Conservation (phyloP, 2,797 vertebrate species). For the Astyanax mexicanus region DNA sequence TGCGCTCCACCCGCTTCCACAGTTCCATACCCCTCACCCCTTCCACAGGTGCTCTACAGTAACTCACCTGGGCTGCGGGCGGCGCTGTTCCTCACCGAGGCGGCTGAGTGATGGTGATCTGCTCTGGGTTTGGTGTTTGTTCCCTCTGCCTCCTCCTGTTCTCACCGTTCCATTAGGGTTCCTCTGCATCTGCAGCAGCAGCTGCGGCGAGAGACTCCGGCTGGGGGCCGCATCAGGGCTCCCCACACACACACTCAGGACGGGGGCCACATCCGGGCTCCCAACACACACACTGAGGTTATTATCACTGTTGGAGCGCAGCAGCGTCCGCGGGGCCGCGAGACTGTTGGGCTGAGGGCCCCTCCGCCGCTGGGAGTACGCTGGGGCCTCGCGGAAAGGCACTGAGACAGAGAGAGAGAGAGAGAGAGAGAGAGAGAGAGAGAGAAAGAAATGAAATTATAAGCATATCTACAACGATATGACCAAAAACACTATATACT, state of each 20-base stretch:
- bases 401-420: constrained; percentile 73
- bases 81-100: constrained; percentile 87
- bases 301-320: constrained; percentile 97
- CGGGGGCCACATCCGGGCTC: constrained; percentile 62
- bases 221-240: constrained; percentile 64
- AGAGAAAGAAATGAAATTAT: too few relatives aligned
- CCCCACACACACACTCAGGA: constrained; percentile 65
- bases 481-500: too few relatives aligned
- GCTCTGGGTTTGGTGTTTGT: constrained; percentile 76
- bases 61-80: constrained; percentile 65
- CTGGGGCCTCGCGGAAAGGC: constrained; percentile 95
- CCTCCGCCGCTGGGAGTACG: constrained; percentile 88
- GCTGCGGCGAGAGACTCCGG: constrained; percentile 93
- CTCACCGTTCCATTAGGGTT: constrained; percentile 90
- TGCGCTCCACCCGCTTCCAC: too few relatives aligned
- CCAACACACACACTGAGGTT: constrained; percentile 73
- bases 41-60: not conserved
- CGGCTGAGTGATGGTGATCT: constrained; percentile 92
- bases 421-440: too few relatives aligned
- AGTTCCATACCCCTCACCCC: too few relatives aligned
- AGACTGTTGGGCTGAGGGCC: constrained; percentile 79
- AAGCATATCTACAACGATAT: too few relatives aligned
- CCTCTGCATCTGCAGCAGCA: constrained; percentile 87
- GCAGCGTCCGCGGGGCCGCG: constrained; percentile 87
- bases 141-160: constrained; percentile 87